Percentiles rank a stretch among this genome's conserved stretches.
These are phyloP conservation scores for Empis livida DNA, from an alignment of 2,888 invertebrate species.

Conservation along the genomic window DNA sequence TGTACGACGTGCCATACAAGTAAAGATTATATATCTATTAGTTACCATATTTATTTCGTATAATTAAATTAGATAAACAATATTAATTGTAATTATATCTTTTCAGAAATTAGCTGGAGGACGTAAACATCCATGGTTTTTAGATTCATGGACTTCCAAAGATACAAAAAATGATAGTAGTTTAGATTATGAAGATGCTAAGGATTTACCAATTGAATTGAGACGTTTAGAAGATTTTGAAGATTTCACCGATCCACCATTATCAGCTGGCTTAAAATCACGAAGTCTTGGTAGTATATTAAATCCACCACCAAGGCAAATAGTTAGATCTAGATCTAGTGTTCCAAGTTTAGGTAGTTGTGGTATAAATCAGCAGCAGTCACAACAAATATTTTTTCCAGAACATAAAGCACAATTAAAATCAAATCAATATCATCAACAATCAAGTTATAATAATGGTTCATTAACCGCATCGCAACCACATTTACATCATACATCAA, in stretches of 20 bases:
- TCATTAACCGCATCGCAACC: constrained; percentile 19
- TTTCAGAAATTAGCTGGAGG: constrained; percentile 66
- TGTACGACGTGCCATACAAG: constrained; percentile 71
- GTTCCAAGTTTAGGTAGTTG: constrained; percentile 50
- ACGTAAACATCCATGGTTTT: constrained; percentile 58
- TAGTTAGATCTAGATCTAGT: constrained; percentile 63
- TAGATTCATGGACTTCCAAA: constrained; percentile 62
- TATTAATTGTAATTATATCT: constrained; percentile 4
- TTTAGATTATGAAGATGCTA: constrained; percentile 48
- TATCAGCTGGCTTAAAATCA: constrained; percentile 57
- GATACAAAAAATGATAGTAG: constrained; percentile 44
- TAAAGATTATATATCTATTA: constrained; percentile 23
- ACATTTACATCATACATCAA: constrained; percentile 3
- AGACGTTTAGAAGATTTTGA: constrained; percentile 60
- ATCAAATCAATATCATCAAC: constrained; percentile 7
- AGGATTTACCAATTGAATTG: constrained; percentile 79
- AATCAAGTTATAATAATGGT: neutral
- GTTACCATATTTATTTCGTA: neutral
- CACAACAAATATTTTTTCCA: constrained; percentile 23
- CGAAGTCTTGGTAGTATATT: constrained; percentile 74
- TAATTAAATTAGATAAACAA: neutral
- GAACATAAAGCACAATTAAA: constrained; percentile 10
- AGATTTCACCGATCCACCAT: constrained; percentile 42
- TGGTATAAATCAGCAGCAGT: constrained; percentile 13
- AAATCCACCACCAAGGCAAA: constrained; percentile 55